A percentile compares a stretch with the other conserved stretches of the same genome.
phyloP scores from a whole-genome alignment of 2,113 vertebrate species.

The Cromileptes altivelis region DNA sequence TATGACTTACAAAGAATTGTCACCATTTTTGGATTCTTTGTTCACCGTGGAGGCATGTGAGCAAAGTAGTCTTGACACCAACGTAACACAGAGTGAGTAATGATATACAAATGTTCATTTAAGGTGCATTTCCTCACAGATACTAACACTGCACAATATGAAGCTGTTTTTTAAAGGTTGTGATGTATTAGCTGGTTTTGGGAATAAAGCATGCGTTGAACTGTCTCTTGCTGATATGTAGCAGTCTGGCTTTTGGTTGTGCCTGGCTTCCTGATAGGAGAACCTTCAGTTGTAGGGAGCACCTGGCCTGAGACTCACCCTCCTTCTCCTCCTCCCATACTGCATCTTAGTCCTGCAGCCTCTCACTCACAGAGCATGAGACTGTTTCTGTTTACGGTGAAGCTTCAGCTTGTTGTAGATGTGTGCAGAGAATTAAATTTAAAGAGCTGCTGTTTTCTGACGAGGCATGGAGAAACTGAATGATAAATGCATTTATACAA shows the following conservation, averaged over 20 bases:
- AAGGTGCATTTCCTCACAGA: slow-evolving; percentile 32
- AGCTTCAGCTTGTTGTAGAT: slow-evolving; percentile 84
- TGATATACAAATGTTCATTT: too few species aligned
- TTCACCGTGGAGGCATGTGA: too few species aligned
- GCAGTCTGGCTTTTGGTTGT: slow-evolving; percentile 85
- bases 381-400: slow-evolving; percentile 63
- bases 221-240: neutral
- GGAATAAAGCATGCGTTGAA: slow-evolving; percentile 82
- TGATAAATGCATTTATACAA: neutral
- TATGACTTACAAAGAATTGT: too few species aligned
- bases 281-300: slow-evolving; percentile 57
- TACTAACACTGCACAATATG: neutral
- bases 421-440: slow-evolving; percentile 79
- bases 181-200: neutral
- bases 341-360: slow-evolving; percentile 50
- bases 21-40: too few species aligned
- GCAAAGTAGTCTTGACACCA: too few species aligned
- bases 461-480: slow-evolving; percentile 76
- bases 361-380: slow-evolving; percentile 86
- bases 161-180: slow-evolving; percentile 68
- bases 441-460: slow-evolving; percentile 10
- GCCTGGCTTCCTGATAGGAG: slow-evolving; percentile 82
- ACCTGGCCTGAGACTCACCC: slow-evolving; percentile 24
- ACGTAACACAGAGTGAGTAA: too few species aligned
- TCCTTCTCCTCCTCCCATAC: slow-evolving; percentile 80